Base-by-base conservation (phyloP, 2,888 invertebrate genomes). In the Platerodrilus igneus region DNA sequence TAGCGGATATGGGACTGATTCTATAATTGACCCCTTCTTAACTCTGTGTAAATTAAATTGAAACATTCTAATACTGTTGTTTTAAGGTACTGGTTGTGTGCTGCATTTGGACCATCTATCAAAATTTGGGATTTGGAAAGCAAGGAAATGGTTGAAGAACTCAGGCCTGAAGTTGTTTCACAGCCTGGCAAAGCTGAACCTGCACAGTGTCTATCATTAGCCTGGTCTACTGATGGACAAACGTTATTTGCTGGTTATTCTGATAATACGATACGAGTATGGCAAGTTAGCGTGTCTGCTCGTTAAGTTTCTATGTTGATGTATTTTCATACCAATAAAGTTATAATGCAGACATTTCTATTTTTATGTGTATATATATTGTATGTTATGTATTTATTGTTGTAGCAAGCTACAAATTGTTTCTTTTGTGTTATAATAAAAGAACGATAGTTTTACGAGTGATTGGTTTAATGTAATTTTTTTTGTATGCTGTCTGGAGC, bases 51-150 rank as follows among this genome's bases (percentile, higher is more conserved):
- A 11, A 25, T 22, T 23, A 15, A 14, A 33, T 38, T 28, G 10
- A 32, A 5, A 10, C n/a, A 8, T n/a, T n/a, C n/a, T n/a, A n/a
- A n/a, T 13, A 15, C 9, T n/a, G n/a, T 37, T 21, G 17, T 30
- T 52, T 58, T 2, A 33, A 68, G 68, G 65, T 99, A 99, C 67
- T 99, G 99, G 99, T 79, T 99, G 51, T 99, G 99, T 70, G 99
- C 96, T 63, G 99, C 99, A 13, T 96, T 91, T 62, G 97, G 97
- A 58, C 91, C 95, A 50, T 87, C 88, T 57, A 96, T 99, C 69
- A 96, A 95, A 75, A 97, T 99, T 68, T 99, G 97, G 97, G 97
- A 99, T 77, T 78, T 99, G 71, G 97, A 99, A 75, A 94, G 92
- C 74, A 99, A 99, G 78, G 92, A 94, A 69, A 92, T 96, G 80